These are phyloP conservation scores for Parapristionchus giblindavisi DNA, from an alignment of 2,888 invertebrate species.

Conservation along the genomic window DNA sequence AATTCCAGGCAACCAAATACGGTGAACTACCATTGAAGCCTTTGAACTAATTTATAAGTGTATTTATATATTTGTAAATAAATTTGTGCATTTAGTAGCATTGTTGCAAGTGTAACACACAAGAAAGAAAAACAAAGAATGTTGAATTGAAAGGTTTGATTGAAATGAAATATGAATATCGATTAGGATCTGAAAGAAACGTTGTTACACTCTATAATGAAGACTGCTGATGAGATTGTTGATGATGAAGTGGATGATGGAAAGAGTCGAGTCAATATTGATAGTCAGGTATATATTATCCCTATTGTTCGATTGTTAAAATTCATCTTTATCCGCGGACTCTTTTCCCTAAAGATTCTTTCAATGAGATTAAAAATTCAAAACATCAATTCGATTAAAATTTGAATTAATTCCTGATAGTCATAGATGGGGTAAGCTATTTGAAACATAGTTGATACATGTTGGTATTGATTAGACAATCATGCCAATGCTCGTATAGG, in stretches of 20 bases:
- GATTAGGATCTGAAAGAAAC: conserved; percentile 49
- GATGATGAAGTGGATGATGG: conserved; percentile 25
- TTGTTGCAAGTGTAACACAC: neutral
- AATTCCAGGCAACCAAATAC: neutral
- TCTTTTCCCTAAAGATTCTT: too few relatives aligned
- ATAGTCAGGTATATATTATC: conserved; percentile 40
- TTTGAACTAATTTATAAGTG: neutral
- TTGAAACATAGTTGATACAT: neutral
- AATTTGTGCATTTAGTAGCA: neutral
- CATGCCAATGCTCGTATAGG: conserved; percentile 9
- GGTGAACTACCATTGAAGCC: neutral
- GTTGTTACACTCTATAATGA: conserved; percentile 44
- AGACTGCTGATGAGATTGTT: conserved; percentile 45
- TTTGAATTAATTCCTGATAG: neutral
- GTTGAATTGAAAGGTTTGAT: neutral
- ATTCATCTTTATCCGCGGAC: too few relatives aligned
- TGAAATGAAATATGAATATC: neutral
- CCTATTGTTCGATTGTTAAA: too few relatives aligned
- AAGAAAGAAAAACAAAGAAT: neutral
- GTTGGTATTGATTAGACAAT: neutral
- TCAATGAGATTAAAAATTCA: too few relatives aligned
- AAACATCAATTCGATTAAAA: neutral
- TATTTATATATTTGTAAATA: neutral
- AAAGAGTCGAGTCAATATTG: conserved; percentile 4
- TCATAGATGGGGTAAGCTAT: neutral